Conservation (phyloP, 2,888 invertebrate genomes). For the Pristionchus fissidentatus region DNA sequence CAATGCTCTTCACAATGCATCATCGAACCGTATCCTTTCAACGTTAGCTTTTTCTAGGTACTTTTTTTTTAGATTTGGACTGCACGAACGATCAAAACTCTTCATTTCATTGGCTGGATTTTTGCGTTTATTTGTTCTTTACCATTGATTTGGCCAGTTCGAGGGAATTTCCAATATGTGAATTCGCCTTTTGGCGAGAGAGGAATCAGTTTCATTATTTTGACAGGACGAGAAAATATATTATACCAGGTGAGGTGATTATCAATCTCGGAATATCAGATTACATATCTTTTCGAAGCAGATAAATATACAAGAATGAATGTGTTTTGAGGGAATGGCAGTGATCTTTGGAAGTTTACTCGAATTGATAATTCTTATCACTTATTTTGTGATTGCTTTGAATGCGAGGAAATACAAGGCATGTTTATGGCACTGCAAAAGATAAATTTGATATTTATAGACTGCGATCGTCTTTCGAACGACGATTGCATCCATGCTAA, state of each 20-base stretch:
- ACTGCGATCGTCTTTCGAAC: neutral
- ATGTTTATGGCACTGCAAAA: neutral
- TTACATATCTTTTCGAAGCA: neutral
- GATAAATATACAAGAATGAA: too few species aligned
- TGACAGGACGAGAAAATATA: neutral
- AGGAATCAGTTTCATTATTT: neutral
- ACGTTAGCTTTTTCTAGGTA: too few species aligned
- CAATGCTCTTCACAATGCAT: neutral
- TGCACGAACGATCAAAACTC: neutral
- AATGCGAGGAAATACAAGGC: constrained; percentile 15
- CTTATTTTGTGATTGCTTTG: neutral
- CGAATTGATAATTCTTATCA: neutral
- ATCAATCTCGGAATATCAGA: neutral
- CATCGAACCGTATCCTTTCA: neutral
- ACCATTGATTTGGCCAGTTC: neutral
- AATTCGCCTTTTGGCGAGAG: neutral
- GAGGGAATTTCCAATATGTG: neutral
- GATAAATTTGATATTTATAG: neutral
- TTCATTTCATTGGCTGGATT: constrained; percentile 5
- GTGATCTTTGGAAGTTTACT: neutral
- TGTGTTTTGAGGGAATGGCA: neutral
- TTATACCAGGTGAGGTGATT: neutral
- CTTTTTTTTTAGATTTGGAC: constrained; percentile 7
- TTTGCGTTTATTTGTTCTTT: neutral
- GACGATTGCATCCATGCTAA: neutral